phyloP scores from a whole-genome alignment of 2,888 invertebrate genomes.

The Pseudoips prasinana region DNA sequence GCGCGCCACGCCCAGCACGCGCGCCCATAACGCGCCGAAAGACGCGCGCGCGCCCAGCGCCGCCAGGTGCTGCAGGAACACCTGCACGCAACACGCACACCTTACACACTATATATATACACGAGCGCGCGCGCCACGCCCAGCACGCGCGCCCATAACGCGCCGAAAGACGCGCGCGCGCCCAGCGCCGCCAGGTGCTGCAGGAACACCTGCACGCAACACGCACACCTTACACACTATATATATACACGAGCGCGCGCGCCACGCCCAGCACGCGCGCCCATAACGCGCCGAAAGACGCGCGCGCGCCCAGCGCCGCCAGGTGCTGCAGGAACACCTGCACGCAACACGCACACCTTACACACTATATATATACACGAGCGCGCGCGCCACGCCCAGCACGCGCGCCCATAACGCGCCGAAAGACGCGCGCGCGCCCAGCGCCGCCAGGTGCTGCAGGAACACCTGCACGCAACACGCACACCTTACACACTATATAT shows the following conservation, averaged over 20 bases:
- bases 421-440: constrained; percentile 92
- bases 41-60: constrained; percentile 91
- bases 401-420: constrained; percentile 80
- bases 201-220: constrained; percentile 87
- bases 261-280: constrained; percentile 61
- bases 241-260: constrained; percentile 96
- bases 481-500: no score
- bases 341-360: neutral
- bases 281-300: constrained; percentile 90
- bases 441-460: constrained; percentile 94
- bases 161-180: constrained; percentile 90
- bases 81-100: constrained; percentile 70
- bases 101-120: no score
- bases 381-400: constrained; percentile 86
- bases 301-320: constrained; percentile 90
- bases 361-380: no score
- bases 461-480: constrained; percentile 84
- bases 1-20: constrained; percentile 82
- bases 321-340: constrained; percentile 96
- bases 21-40: constrained; percentile 86
- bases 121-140: constrained; percentile 92
- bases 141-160: constrained; percentile 65
- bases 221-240: no score
- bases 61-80: constrained; percentile 96
- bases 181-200: constrained; percentile 95